Evolutionary conservation across 2,797 vertebrate species (phyloP).

Genomic region (Lithobates pipiens): DNA sequence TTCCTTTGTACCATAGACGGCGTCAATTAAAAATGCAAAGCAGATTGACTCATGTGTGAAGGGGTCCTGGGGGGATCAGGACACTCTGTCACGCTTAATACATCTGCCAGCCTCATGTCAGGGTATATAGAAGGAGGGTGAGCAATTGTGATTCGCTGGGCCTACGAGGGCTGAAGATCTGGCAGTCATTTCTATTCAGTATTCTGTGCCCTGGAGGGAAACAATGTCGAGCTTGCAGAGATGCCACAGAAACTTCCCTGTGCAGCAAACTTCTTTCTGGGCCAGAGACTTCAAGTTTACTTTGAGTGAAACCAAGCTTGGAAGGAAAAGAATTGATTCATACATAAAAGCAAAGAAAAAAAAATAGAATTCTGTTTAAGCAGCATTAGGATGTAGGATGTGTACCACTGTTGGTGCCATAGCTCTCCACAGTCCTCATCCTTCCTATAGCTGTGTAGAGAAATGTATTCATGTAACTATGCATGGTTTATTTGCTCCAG

Average conservation of each 20-base stretch:
- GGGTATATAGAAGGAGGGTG: conserved; percentile 8
- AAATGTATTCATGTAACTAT: too few relatives aligned
- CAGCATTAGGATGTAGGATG: too few relatives aligned
- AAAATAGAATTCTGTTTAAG: too few relatives aligned
- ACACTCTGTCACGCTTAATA: conserved; percentile 60
- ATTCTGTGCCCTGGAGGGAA: conserved; percentile 52
- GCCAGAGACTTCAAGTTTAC: conserved; percentile 25
- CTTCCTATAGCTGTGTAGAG: too few relatives aligned
- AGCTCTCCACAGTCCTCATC: too few relatives aligned
- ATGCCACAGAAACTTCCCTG: conserved; percentile 34
- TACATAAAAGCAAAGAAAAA: too few relatives aligned
- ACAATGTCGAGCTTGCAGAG: conserved; percentile 36
- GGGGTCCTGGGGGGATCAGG: conserved; percentile 60
- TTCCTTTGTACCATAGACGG: conserved; percentile 65
- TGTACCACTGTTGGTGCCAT: too few relatives aligned
- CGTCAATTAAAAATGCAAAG: conserved; percentile 70
- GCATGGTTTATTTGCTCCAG: too few relatives aligned
- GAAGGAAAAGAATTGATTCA: not conserved
- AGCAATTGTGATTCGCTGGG: conserved; percentile 4
- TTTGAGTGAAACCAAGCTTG: conserved; percentile 5
- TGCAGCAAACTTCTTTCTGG: conserved; percentile 38
- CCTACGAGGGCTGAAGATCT: conserved; percentile 42
- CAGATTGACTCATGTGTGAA: conserved; percentile 67
- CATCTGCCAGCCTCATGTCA: conserved; percentile 54
- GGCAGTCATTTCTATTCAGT: conserved; percentile 55